Base-by-base conservation (phyloP, 2,113 vertebrate genomes). In the Ardeotis arabs region DNA sequence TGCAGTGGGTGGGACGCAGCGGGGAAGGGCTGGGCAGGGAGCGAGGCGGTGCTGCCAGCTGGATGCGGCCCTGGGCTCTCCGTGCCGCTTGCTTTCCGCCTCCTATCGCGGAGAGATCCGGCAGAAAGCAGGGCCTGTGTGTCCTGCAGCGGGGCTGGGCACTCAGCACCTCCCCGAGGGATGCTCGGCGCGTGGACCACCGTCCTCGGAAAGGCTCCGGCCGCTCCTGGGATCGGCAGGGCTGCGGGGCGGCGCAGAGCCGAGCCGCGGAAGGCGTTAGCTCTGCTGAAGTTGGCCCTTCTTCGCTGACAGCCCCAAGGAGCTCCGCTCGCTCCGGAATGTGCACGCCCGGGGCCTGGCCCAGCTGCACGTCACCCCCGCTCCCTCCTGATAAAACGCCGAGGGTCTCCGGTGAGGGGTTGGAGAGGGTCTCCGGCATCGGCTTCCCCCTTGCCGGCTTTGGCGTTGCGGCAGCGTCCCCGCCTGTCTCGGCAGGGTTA, bases 21-120 rank as follows among this genome's bases (percentile, higher is more conserved):
- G 0, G 81, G 73, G 79, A 91, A 93, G 89, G 89, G 84, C 72
- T 62, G 89, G 76, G 86, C 83, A 63, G 83, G 93, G 84, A n/a
- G 6, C 27, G 1, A 83, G 75, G 74, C 58, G 6, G 66, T 0
- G 37, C 82, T 87, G 93, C 93, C 84, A 78, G 78, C 85, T 90
- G 93, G 89, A 93, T 31, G 39, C 0, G 4, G 75, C 93, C 28
- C 28, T 20, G 87, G 39, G 24, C 35, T 68, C 28, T 18, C 55
- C 2, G 1, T 39, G 53, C 44, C 0, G 31, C 66, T 81, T 4
- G 4, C 21, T 63, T 88, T 80, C 87, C 2, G 0, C 52, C 70
- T 78, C 5, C 4, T 8, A 12, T 8, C 0, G 2, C 1, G 2
- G 60, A 23, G 45, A 49, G 29, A 12, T n/a, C 33, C 35, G 7